Base-by-base conservation (phyloP, 2,888 invertebrate genomes). In the Idaea straminata region DNA sequence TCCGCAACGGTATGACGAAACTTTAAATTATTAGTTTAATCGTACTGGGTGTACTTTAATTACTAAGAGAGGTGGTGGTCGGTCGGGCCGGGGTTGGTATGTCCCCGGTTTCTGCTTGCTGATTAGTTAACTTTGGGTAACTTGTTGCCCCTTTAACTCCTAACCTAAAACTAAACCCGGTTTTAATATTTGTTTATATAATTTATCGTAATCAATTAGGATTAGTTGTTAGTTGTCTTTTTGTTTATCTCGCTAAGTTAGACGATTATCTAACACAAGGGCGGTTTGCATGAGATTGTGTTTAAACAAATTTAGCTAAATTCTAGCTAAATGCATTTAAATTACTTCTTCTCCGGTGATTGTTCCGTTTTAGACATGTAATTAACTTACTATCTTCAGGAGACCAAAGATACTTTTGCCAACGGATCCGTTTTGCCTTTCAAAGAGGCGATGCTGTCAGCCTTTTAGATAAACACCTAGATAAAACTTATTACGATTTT, bases 11-110 rank as follows among this genome's bases (percentile, higher is more conserved):
- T 87, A 87, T 87, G 90, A 88, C 87, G 86, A 88, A 91, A 92
- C 87, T 91, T 92, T 87, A 89, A 91, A 89, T 90, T 91, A 91
- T 91, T 91, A 89, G 90, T 89, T 89, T 87, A 91, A 91, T 92
- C 87, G 86, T 77, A 86, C 84, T 85, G 86, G 71, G 83, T 81
- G 81, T 81, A 84, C 83, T 87, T 88, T 89, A 89, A 91, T 92
- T 91, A 88, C 86, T 81, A 77, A 72, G 72, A 25, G 75, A 72
- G 71, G 63, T 25, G 72, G 60, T 69, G 65, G 66, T n/a, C n/a
- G 59, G 63, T 60, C 67, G 66, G 59, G 61, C 69, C 62, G 62
- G 62, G 60, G 61, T 62, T 67, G 76, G 73, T 72, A 68, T 78
- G 79, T 77, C 76, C 78, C 78, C 75, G 72, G 25, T 25, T 25